Evolutionary conservation across 2,797 vertebrate genomes (phyloP), one percentile per base, ranked within the genome.

Genomic region (Microcaecilia unicolor): DNA sequence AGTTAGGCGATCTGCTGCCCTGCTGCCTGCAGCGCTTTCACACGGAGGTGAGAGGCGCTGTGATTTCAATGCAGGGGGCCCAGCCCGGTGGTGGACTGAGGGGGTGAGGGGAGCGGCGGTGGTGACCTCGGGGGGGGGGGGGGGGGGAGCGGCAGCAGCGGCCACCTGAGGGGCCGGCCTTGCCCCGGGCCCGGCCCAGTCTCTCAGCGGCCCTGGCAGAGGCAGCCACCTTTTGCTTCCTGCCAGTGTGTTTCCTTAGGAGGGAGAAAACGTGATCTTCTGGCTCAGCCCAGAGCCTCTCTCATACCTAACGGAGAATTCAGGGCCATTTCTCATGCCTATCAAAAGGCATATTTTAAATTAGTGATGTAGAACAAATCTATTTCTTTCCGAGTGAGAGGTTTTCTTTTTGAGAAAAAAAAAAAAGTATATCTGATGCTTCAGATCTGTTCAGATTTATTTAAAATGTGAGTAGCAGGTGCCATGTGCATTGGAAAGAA

Each of bases 401-500:
- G 22, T 51, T 23, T 43, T 7, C 15, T 5, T 6, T 52, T 15
- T 41, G 10, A 27, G 12, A 22, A 38, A 55, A 44, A 16, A n/a
- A n/a, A n/a, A n/a, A n/a, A n/a, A n/a, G n/a, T n/a, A n/a, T n/a
- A n/a, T n/a, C n/a, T 7, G 2, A 2, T 35, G 10, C 31, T 4
- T 24, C 4, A 39, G 6, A 37, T 41, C 43, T 44, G 20, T 24
- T 18, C 48, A n/a, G 10, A 15, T 41, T 35, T 15, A 11, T 38
- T 44, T 35, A 41, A 66, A 61, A 46, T 13, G 6, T n/a, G n/a
- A n/a, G n/a, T n/a, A n/a, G n/a, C n/a, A 41, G 51, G 1, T 9
- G 6, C 11, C 17, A n/a, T 14, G 52, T 31, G 8, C 13, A 47
- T 26, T 25, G 16, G 10, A 21, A 36, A 28, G 24, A 16, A 34